Evolutionary conservation across 2,888 invertebrate genomes (phyloP).

Genomic region (Digitonthophagus gazella): DNA sequence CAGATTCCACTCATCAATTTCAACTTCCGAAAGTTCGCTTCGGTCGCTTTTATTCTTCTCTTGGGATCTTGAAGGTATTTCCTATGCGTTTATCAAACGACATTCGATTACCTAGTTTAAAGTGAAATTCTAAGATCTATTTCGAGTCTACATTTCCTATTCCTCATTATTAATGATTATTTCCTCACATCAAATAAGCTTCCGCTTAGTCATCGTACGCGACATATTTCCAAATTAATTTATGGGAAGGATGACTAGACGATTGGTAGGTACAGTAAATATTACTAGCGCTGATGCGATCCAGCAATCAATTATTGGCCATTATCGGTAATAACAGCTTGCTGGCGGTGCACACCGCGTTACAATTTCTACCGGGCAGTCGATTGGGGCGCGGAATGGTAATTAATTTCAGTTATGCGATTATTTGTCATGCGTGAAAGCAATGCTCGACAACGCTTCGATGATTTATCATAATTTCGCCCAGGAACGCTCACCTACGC

Average conservation of each 20-base stretch:
- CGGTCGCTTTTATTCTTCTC: not conserved
- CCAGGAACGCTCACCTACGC: slow-evolving; percentile 2
- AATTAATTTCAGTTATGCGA: slow-evolving; percentile 27
- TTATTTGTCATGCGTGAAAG: slow-evolving; percentile 28
- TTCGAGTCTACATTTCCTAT: too few species aligned
- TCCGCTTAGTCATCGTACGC: too few species aligned
- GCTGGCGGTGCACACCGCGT: slow-evolving; percentile 17
- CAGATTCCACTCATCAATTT: not conserved
- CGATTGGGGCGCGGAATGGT: slow-evolving; percentile 24
- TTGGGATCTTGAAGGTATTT: not conserved
- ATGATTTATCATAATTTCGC: slow-evolving; percentile 10
- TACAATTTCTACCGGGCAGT: slow-evolving; percentile 22
- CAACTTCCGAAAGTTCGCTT: not conserved
- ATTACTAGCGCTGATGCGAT: slow-evolving; percentile 28
- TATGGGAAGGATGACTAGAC: not conserved
- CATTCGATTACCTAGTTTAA: too few species aligned
- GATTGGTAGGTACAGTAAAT: slow-evolving; percentile 1
- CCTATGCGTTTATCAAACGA: too few species aligned
- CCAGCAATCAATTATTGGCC: slow-evolving; percentile 25
- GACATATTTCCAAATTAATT: not conserved
- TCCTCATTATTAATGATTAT: too few species aligned
- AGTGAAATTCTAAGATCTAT: too few species aligned
- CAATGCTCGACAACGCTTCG: slow-evolving; percentile 9
- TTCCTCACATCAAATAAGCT: too few species aligned
- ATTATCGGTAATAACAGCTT: slow-evolving; percentile 26